Evolutionary conservation across 2,113 vertebrate genomes (phyloP), one percentile per base, ranked within the genome.

Genomic region (Planiliza haematocheilus): DNA sequence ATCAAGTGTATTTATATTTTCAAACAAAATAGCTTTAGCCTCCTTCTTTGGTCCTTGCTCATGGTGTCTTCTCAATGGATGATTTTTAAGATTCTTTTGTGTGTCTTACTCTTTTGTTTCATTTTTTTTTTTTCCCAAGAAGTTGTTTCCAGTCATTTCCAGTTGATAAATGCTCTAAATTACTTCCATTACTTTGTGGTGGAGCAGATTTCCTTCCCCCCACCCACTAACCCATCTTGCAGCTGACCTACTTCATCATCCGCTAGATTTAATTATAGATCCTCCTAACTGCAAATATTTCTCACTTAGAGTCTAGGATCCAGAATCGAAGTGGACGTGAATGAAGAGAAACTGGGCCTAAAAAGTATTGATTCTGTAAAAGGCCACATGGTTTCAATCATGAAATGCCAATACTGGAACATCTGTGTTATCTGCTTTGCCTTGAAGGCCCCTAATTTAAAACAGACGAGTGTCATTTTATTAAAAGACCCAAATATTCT

Each of bases 1-100:
- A 87, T 83, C 87, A 87, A 89, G 86, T 88, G 81, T 83, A 82
- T 79, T 74, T 72, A 62, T 66, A 74, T 70, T 67, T 87, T 68
- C 51, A 58, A 49, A 77, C 48, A 76, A 71, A 81, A 76, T 20
- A 68, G 30, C 58, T 62, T 64, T 1, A 24, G 56, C 45, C 7
- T 76, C 62, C 30, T 37, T 65, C 20, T 36, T 77, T 45, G 41
- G 52, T 21, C 49, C 34, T n/a, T 30, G 16, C 60, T 12, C 38
- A 12, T 4, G 1, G 36, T 48, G 43, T 53, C 41, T 39, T 50
- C 50, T 48, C 36, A 52, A 37, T 9, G 18, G 0, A 41, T 41
- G 4, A 1, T 53, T 59, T 39, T 18, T 1, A 56, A 9, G 43
- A 61, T 65, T 8, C 18, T 37, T 58, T 70, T 57, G 20, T 48